phyloP scores from a whole-genome alignment of 2,113 vertebrate genomes.

The Probosciger aterrimus region DNA sequence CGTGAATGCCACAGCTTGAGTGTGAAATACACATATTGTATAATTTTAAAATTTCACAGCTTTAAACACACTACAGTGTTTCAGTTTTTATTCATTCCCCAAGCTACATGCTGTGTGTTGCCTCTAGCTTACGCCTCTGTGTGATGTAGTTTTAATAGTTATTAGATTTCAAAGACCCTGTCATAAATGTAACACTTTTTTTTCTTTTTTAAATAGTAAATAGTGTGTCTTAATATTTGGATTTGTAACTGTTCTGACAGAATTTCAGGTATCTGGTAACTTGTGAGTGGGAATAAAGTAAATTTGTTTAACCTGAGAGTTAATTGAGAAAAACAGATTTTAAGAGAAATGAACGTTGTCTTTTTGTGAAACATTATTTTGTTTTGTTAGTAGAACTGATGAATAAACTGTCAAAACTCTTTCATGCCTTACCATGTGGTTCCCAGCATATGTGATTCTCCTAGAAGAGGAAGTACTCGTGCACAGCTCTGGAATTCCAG shows the following conservation, averaged over 20 bases:
- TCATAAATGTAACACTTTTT: not conserved
- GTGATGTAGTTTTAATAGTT: not conserved
- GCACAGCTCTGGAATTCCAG: not conserved
- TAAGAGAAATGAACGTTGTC: not conserved
- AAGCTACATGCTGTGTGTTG: not conserved
- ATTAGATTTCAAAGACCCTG: not conserved
- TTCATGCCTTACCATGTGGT: constrained; percentile 25
- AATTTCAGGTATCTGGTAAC: not conserved
- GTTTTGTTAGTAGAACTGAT: not conserved
- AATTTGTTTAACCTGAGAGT: not conserved
- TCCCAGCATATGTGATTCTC: not conserved
- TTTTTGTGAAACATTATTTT: not conserved
- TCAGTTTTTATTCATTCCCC: not conserved
- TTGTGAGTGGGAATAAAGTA: not conserved
- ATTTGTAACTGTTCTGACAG: not conserved
- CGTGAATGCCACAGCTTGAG: not conserved
- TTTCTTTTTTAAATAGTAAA: not conserved
- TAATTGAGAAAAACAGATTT: not conserved
- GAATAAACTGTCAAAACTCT: constrained; percentile 31
- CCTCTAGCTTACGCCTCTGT: not conserved
- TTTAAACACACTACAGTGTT: not conserved
- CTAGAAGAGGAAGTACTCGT: not conserved
- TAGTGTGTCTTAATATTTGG: not conserved
- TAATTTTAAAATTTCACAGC: not conserved
- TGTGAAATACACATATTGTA: not conserved